phyloP scores from a whole-genome alignment of 2,797 vertebrate species.

The Pangasius djambal region DNA sequence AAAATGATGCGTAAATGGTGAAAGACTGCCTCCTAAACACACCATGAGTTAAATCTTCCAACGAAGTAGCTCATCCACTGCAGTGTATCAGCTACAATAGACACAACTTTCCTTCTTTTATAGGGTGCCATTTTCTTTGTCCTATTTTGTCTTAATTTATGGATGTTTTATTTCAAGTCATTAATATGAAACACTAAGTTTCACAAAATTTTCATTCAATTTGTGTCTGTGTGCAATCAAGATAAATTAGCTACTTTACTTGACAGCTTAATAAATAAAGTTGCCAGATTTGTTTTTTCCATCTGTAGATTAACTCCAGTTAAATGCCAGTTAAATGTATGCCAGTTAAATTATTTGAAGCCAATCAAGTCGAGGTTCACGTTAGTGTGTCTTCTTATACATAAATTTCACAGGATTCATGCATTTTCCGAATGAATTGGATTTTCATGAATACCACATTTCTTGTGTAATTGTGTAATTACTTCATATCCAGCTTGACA shows the following conservation, averaged over 20 bases:
- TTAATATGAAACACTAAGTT: neutral
- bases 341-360: neutral
- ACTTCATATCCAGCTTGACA: neutral
- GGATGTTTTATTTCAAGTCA: neutral
- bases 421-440: neutral
- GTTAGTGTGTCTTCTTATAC: neutral
- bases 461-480: neutral
- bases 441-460: constrained; percentile 6
- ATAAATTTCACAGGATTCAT: neutral
- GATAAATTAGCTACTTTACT: neutral
- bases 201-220: neutral
- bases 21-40: neutral
- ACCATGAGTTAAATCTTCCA: neutral
- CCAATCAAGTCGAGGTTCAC: neutral
- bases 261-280: neutral
- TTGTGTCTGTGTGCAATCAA: too few relatives aligned
- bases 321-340: neutral
- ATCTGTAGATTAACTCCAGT: too few relatives aligned
- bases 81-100: too few relatives aligned
- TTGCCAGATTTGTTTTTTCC: neutral
- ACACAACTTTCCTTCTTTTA: neutral
- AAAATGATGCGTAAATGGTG: neutral
- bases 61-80: neutral
- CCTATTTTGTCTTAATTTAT: neutral
- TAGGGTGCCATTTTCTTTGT: neutral